Evolutionary conservation across 2,888 invertebrate genomes (phyloP).

Genomic region (Hemithea aestivaria): DNA sequence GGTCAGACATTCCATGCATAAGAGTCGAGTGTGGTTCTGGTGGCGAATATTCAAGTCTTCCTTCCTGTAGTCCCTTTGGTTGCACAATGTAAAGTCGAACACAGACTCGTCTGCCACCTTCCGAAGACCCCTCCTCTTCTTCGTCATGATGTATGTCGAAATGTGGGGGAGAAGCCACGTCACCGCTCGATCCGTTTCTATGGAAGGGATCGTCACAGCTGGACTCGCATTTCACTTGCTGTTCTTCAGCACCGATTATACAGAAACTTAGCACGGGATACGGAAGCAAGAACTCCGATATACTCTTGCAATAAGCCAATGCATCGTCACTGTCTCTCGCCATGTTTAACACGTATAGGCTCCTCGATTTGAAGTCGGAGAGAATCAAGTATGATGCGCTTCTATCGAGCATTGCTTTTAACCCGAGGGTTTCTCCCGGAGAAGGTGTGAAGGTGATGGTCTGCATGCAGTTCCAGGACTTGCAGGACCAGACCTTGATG

Average conservation of each 20-base stretch:
- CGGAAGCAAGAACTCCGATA: constrained; percentile 92
- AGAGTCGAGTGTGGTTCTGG: constrained; percentile 35
- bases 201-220: constrained; percentile 67
- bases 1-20: constrained; percentile 39
- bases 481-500: constrained; percentile 96
- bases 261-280: constrained; percentile 94
- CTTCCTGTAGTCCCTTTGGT: constrained; percentile 93
- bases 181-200: constrained; percentile 54
- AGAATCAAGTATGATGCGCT: constrained; percentile 92
- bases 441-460: constrained; percentile 84
- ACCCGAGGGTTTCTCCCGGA: constrained; percentile 59
- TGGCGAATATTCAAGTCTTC: constrained; percentile 83
- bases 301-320: constrained; percentile 83
- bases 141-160: constrained; percentile 53
- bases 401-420: constrained; percentile 90
- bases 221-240: constrained; percentile 59
- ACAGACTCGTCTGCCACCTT: constrained; percentile 36
- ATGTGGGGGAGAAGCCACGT: constrained; percentile 52
- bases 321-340: constrained; percentile 72
- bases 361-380: constrained; percentile 91
- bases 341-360: constrained; percentile 89
- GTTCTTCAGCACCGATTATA: constrained; percentile 86
- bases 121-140: constrained; percentile 30
- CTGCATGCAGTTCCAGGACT: constrained; percentile 96
- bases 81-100: constrained; percentile 87